phyloP scores from a whole-genome alignment of 2,113 vertebrate species.

The Paracanthobrama guichenoti region DNA sequence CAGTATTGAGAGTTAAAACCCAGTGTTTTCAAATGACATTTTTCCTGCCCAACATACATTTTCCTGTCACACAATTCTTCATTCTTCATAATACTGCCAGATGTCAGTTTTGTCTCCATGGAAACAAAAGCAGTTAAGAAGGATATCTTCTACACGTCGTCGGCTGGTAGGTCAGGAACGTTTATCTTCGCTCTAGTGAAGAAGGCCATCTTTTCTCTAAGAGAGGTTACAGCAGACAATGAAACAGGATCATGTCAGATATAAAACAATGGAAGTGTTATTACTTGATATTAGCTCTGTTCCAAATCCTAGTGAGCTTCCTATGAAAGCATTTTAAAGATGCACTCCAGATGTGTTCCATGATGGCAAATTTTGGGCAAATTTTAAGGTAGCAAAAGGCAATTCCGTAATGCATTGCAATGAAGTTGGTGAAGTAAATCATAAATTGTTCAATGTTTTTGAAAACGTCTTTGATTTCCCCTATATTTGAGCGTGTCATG shows the following conservation, averaged over 20 bases:
- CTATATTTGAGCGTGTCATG: neutral
- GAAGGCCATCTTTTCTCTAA: constrained; percentile 98
- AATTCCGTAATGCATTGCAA: too few species aligned
- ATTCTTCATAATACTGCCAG: constrained; percentile 75
- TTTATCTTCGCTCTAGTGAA: constrained; percentile 91
- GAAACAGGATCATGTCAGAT: neutral
- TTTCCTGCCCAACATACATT: constrained; percentile 52
- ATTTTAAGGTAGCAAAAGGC: neutral
- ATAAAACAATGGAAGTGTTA: neutral
- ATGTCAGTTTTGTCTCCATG: constrained; percentile 64
- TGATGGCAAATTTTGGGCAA: too few species aligned
- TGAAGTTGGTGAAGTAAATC: neutral
- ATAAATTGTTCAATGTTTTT: neutral
- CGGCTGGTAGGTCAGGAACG: constrained; percentile 87
- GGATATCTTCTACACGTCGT: constrained; percentile 83
- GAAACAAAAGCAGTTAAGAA: constrained; percentile 65
- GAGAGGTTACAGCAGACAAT: constrained; percentile 43
- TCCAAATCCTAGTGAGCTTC: neutral
- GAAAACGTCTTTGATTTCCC: neutral
- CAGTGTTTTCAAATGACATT: constrained; percentile 61
- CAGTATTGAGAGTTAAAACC: constrained; percentile 65
- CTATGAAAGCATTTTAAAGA: neutral
- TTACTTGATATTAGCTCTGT: neutral
- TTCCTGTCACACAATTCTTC: constrained; percentile 62
- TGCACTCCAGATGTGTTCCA: neutral